Percentiles rank a stretch among this genome's conserved stretches.
Evolutionary conservation across 1,140 invertebrate species (phyloP).

Genomic region (Drosophila simulans): DNA sequence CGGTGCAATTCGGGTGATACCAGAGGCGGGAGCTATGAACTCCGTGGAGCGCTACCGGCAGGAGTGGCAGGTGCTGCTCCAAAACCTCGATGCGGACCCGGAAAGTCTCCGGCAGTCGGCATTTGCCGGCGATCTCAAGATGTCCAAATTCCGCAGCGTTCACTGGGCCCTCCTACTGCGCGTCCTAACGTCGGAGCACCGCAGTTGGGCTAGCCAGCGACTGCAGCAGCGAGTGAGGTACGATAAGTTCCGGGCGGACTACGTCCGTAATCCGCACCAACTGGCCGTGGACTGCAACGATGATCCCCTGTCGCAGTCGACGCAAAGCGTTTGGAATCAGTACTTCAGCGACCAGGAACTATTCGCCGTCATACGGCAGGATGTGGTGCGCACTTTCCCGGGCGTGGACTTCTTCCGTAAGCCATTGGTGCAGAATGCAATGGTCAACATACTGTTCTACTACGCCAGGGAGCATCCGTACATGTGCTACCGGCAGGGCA

Average conservation of each 20-base stretch:
- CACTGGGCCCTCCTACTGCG: constrained; percentile 85
- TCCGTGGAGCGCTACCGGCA: constrained; percentile 78
- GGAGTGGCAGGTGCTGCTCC: constrained; percentile 82
- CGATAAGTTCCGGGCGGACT: constrained; percentile 75
- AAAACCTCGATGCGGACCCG: constrained; percentile 65
- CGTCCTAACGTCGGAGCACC: constrained; percentile 75
- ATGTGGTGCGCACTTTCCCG: constrained; percentile 92
- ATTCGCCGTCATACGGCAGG: constrained; percentile 90
- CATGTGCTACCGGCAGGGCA: constrained; percentile 92
- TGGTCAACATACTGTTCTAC: constrained; percentile 87
- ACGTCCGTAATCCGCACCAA: constrained; percentile 79
- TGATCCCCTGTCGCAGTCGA: constrained; percentile 75
- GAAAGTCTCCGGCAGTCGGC: constrained; percentile 73
- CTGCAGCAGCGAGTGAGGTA: constrained; percentile 74
- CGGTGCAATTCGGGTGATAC: constrained; percentile 19
- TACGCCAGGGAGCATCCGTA: constrained; percentile 90
- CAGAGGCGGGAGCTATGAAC: constrained; percentile 57
- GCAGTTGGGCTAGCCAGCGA: constrained; percentile 78
- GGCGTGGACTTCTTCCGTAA: constrained; percentile 91
- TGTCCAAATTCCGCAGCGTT: constrained; percentile 85
- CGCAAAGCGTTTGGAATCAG: constrained; percentile 91
- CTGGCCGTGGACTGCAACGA: constrained; percentile 54
- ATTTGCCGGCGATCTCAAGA: constrained; percentile 84
- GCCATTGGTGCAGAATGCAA: constrained; percentile 88
- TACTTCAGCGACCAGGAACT: constrained; percentile 92